Evolutionary conservation across 2,888 invertebrate genomes (phyloP).

Genomic region (Reticulitermes lucifugus): DNA sequence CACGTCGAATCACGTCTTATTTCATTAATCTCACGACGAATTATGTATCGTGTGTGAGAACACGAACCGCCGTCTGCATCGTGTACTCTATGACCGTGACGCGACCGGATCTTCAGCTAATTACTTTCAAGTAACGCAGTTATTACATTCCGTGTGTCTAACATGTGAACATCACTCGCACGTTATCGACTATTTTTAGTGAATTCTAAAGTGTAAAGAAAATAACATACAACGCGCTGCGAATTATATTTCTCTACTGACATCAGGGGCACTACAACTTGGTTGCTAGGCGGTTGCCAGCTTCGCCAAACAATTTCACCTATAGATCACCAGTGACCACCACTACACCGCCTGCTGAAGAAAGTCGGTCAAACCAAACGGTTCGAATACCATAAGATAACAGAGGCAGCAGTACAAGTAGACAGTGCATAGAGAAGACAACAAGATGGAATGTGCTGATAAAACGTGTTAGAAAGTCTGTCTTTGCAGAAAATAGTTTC

Average conservation of each 20-base stretch:
- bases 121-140: not conserved
- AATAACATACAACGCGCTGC: too few species aligned
- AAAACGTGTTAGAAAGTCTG: conserved; percentile 1
- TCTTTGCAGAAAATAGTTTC: not conserved
- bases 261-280: not conserved
- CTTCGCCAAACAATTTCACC: conserved; percentile 3
- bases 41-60: not conserved
- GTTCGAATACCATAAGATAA: conserved; percentile 24
- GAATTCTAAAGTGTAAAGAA: too few species aligned
- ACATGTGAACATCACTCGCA: not conserved
- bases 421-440: not conserved
- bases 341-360: not conserved
- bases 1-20: not conserved
- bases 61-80: not conserved
- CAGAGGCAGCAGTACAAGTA: not conserved
- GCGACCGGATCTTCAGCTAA: not conserved
- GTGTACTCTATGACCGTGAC: not conserved
- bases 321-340: conserved; percentile 18
- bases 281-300: not conserved
- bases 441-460: not conserved
- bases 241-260: not conserved
- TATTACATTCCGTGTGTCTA: not conserved
- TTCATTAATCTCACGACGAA: not conserved
- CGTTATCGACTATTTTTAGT: too few species aligned
- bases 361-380: conserved; percentile 35